Evolutionary conservation across 2,888 invertebrate species (phyloP).

Genomic region (Acronicta psi): DNA sequence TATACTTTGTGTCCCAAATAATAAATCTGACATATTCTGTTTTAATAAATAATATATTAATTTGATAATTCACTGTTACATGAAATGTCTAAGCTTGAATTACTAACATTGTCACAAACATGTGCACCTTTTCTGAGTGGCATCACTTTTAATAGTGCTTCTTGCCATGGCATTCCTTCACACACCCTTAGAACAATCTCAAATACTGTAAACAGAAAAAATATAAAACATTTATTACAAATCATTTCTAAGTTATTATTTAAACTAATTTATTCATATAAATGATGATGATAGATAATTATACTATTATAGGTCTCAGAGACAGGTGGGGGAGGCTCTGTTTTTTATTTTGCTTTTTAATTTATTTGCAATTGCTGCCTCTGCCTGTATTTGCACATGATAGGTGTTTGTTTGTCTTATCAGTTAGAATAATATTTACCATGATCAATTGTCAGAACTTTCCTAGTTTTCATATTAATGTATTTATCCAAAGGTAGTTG

Average conservation of each 20-base stretch:
- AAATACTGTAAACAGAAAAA: conserved; percentile 91
- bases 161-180: conserved; percentile 94
- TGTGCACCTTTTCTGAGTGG: conserved; percentile 94
- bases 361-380: no score
- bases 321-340: no score
- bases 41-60: conserved; percentile 40
- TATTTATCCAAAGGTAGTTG: conserved; percentile 96
- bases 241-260: conserved; percentile 3
- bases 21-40: conserved; percentile 18
- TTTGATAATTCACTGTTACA: conserved; percentile 64
- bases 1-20: no score
- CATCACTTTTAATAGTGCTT: conserved; percentile 93
- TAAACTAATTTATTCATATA: neutral
- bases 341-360: no score
- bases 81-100: conserved; percentile 66
- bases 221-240: conserved; percentile 13
- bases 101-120: conserved; percentile 70
- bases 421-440: conserved; percentile 85
- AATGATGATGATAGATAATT: neutral
- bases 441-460: conserved; percentile 98
- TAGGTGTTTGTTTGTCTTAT: conserved; percentile 1
- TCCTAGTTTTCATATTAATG: conserved; percentile 96
- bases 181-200: conserved; percentile 93
- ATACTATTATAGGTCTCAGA: no score
- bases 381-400: no score